Conservation (phyloP, 2,113 vertebrate species). For the Poeciliopsis retropinna region DNA sequence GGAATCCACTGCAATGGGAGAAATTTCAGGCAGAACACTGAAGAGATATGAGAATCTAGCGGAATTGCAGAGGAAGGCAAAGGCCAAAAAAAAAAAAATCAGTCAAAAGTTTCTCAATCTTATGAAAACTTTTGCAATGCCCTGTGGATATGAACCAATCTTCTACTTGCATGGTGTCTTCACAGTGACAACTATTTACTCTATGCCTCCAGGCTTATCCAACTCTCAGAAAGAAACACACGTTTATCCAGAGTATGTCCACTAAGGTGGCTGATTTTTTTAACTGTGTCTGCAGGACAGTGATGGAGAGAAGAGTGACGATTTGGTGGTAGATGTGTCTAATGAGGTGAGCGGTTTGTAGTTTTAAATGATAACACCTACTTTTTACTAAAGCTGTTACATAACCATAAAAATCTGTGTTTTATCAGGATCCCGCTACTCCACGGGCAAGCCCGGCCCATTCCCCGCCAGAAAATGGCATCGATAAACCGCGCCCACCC, state of each 20-base stretch:
- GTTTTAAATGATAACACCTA: slow-evolving; percentile 2
- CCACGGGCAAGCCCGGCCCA: slow-evolving; percentile 94
- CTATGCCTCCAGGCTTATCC: not conserved
- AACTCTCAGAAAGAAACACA: slow-evolving; percentile 6
- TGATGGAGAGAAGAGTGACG: slow-evolving; percentile 97
- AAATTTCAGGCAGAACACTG: no score
- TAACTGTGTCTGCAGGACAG: slow-evolving; percentile 85
- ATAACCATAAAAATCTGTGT: slow-evolving; percentile 4
- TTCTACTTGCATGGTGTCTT: slow-evolving; percentile 14
- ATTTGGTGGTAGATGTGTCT: slow-evolving; percentile 95
- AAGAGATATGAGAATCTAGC: no score
- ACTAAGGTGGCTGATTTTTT: slow-evolving; percentile 6
- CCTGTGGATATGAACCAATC: no score
- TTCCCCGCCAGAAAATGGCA: slow-evolving; percentile 96
- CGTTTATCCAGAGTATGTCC: slow-evolving; percentile 8
- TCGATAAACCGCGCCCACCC: slow-evolving; percentile 93
- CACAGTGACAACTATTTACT: not conserved
- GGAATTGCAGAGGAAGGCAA: no score
- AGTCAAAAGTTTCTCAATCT: not conserved
- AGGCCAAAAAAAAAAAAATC: not conserved
- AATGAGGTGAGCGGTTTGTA: slow-evolving; percentile 86
- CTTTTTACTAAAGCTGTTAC: not conserved
- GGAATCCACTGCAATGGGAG: no score
- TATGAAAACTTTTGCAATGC: no score
- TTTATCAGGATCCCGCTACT: slow-evolving; percentile 90